These are phyloP conservation scores for Thaumatotibia leucotreta DNA, from an alignment of 1,140 invertebrate genomes.

Conservation along the genomic window DNA sequence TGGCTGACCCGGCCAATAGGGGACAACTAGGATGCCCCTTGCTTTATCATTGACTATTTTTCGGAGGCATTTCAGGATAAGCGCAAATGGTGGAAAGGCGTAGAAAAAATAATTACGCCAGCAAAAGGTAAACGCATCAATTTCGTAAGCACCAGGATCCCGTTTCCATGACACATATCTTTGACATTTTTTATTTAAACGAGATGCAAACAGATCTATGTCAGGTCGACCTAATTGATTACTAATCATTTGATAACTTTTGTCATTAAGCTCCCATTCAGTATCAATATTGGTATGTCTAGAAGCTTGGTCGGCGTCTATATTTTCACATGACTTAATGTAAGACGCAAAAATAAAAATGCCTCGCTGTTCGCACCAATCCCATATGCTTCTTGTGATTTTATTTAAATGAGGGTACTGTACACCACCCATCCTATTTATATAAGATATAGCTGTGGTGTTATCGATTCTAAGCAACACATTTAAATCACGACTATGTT, in stretches of 20 bases:
- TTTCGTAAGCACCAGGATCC: conserved; percentile 2
- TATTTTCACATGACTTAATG: conserved; percentile 5
- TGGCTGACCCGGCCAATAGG: conserved; percentile 6
- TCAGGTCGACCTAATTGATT: conserved; percentile 19
- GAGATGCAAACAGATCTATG: conserved; percentile 34
- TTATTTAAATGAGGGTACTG: conserved; percentile 11
- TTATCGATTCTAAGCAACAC: conserved; percentile 27
- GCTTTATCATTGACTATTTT: too few relatives aligned
- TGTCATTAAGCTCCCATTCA: conserved; percentile 12
- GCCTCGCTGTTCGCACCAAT: conserved; percentile 13
- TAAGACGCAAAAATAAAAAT: conserved; percentile 16
- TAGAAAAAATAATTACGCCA: too few relatives aligned
- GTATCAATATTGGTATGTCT: conserved; percentile 2
- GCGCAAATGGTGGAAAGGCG: too few relatives aligned
- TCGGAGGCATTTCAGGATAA: too few relatives aligned
- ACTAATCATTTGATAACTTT: conserved; percentile 14
- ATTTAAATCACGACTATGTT: background rate
- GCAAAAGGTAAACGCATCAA: too few relatives aligned
- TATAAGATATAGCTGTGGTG: conserved; percentile 36
- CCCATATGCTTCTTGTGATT: conserved; percentile 14
- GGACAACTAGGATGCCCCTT: too few relatives aligned
- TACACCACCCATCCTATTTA: too few relatives aligned
- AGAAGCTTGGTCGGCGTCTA: background rate
- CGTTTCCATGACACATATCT: conserved; percentile 13
- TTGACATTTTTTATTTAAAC: conserved; percentile 27